A percentile compares a stretch with the other conserved stretches of the same genome.
These are phyloP conservation scores for Xiphias gladius DNA, from an alignment of 2,113 vertebrate species.

Conservation along the genomic window DNA sequence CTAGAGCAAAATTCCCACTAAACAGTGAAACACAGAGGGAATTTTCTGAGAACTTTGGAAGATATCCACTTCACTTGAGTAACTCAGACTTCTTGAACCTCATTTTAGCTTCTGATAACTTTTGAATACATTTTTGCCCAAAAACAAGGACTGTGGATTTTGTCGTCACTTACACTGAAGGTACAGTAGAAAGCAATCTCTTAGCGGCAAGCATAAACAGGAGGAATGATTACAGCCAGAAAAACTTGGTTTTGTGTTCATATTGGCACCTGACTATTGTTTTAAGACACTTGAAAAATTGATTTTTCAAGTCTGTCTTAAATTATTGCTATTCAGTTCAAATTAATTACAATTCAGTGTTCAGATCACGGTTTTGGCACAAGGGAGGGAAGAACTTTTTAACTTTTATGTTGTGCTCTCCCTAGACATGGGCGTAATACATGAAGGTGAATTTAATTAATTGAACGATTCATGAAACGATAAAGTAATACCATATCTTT, in stretches of 20 bases:
- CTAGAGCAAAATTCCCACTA: neutral
- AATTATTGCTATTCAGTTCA: too few species aligned
- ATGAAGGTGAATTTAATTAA: neutral
- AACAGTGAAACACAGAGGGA: slow-evolving; percentile 9
- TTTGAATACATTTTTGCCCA: too few species aligned
- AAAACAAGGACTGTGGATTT: neutral
- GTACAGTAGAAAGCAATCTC: neutral
- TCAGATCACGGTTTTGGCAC: neutral
- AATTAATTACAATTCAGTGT: neutral
- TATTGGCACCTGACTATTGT: too few species aligned
- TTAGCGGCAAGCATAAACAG: too few species aligned
- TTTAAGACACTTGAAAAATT: neutral
- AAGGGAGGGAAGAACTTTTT: neutral
- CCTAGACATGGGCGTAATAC: neutral
- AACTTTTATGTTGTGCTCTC: neutral
- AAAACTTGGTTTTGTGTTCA: too few species aligned
- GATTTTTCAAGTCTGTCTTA: too few species aligned
- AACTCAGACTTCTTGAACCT: too few species aligned
- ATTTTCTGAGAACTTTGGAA: too few species aligned
- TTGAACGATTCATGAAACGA: neutral
- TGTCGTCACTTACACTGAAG: neutral
- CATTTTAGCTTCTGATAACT: too few species aligned
- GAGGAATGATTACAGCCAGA: too few species aligned
- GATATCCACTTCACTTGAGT: too few species aligned
- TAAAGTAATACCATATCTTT: neutral